A percentile compares a stretch with the other conserved stretches of the same genome.
These are phyloP conservation scores for Malurus alboscapulatus DNA, from an alignment of 2,113 vertebrate genomes.

Conservation along the genomic window DNA sequence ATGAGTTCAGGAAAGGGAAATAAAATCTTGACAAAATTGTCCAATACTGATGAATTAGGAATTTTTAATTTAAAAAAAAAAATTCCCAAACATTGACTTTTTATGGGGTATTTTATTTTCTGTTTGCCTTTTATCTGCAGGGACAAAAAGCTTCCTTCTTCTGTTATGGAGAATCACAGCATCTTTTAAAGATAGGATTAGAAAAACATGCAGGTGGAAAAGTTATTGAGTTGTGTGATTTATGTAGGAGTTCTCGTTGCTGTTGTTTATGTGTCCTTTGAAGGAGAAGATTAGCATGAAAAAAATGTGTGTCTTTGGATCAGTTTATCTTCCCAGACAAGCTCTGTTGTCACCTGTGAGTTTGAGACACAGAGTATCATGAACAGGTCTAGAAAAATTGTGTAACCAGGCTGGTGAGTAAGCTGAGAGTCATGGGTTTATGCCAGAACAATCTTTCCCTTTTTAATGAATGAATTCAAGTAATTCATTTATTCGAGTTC, in stretches of 20 bases:
- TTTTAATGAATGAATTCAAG: neutral
- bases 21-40: neutral
- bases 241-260: neutral
- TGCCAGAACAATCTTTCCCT: neutral
- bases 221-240: constrained; percentile 22
- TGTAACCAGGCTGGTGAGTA: neutral
- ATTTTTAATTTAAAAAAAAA: neutral
- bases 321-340: neutral
- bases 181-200: neutral
- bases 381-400: neutral
- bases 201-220: neutral
- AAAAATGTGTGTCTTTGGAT: neutral
- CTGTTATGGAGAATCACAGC: neutral
- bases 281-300: neutral
- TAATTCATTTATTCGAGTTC: neutral
- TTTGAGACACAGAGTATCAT: neutral
- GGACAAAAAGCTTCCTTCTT: neutral
- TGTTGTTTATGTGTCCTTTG: neutral
- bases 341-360: neutral
- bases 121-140: neutral
- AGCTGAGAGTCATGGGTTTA: neutral
- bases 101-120: neutral
- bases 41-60: neutral
- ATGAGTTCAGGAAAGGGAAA: neutral
- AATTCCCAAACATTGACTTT: neutral